Evolutionary conservation across 2,113 vertebrate species (phyloP).

Genomic region (Choloepus hoffmanni): DNA sequence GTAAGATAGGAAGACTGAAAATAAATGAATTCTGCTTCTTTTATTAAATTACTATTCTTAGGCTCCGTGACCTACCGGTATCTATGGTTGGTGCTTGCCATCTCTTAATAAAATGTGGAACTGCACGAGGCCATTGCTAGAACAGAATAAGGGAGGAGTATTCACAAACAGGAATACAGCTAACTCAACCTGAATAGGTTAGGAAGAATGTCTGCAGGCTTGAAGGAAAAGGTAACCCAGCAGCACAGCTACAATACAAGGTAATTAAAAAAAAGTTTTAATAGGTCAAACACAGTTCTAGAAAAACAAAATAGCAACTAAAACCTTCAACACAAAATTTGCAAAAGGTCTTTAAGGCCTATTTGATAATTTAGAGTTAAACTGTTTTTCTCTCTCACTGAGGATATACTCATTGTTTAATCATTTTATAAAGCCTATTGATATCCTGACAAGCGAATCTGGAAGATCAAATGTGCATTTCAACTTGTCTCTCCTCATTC

Average conservation of each 20-base stretch:
- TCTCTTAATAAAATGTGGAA: not conserved
- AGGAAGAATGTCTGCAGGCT: not conserved
- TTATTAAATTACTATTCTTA: not conserved
- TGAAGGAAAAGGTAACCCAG: not conserved
- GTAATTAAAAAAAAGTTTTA: not conserved
- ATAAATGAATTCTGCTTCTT: not conserved
- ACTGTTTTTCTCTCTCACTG: not conserved
- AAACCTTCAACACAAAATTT: not conserved
- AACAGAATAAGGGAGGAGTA: not conserved
- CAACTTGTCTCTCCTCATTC: constrained; percentile 74
- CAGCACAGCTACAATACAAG: not conserved
- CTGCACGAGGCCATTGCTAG: not conserved
- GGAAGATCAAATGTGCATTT: constrained; percentile 42
- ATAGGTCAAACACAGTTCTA: not conserved
- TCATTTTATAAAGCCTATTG: not conserved
- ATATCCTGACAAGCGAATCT: constrained; percentile 9
- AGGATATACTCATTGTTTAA: not conserved
- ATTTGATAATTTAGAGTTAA: not conserved
- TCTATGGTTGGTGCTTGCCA: not conserved
- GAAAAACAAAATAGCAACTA: not conserved
- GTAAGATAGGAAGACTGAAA: not conserved
- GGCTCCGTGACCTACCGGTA: not conserved
- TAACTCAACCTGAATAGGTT: not conserved
- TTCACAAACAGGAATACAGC: not conserved
- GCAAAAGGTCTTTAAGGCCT: not conserved